A percentile compares a stretch with the other conserved stretches of the same genome.
Conservation (phyloP, 2,888 invertebrate species). For the Drosophila mettleri region DNA sequence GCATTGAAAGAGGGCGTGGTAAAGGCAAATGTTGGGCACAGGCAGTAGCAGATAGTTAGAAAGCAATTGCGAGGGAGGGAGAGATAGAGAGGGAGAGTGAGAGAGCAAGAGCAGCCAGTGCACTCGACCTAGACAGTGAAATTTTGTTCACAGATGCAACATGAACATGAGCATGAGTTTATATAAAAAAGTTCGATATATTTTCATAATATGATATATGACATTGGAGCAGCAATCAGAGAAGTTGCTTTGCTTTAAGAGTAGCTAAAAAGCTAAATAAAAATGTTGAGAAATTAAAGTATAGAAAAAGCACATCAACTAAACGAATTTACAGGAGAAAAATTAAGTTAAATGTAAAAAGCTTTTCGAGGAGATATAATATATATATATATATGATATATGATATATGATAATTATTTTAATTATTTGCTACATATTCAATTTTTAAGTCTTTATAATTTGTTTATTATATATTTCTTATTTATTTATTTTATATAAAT, state of each 20-base stretch:
- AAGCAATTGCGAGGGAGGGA: not conserved
- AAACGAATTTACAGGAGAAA: too few relatives aligned
- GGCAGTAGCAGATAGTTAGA: not conserved
- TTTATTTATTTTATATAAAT: too few relatives aligned
- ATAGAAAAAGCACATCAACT: not conserved
- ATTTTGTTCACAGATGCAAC: conserved; percentile 17
- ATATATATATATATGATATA: too few relatives aligned
- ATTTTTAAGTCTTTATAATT: too few relatives aligned
- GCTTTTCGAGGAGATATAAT: too few relatives aligned
- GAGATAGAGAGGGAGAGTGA: not conserved
- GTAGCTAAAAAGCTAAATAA: not conserved
- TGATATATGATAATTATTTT: too few relatives aligned
- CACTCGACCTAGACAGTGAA: conserved; percentile 49
- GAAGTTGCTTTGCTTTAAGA: not conserved
- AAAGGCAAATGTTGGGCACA: not conserved
- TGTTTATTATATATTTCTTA: too few relatives aligned
- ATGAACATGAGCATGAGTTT: too few relatives aligned
- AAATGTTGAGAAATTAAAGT: not conserved
- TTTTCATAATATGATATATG: not conserved
- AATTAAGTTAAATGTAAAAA: too few relatives aligned
- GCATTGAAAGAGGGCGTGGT: not conserved
- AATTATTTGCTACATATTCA: too few relatives aligned
- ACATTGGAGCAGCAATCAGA: not conserved
- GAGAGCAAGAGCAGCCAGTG: not conserved
- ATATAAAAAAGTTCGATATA: too few relatives aligned